Evolutionary conservation across 2,888 invertebrate species (phyloP).

Genomic region (Aphodius granarius): DNA sequence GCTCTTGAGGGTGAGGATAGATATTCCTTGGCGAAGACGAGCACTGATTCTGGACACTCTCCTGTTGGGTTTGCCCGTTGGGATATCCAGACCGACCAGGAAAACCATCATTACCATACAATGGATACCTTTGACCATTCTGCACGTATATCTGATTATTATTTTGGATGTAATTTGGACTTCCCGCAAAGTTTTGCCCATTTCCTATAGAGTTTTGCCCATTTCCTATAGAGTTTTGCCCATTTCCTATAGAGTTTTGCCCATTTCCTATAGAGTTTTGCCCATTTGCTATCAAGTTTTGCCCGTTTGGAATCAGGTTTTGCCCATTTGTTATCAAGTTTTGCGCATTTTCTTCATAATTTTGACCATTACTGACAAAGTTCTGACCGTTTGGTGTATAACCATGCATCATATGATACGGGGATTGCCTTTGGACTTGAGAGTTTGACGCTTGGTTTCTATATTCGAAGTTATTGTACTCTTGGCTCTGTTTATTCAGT

Average conservation of each 20-base stretch:
- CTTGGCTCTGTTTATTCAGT: constrained; percentile 14
- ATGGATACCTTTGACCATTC: not conserved
- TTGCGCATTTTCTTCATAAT: not conserved
- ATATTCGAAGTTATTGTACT: constrained; percentile 1
- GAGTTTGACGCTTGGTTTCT: not conserved
- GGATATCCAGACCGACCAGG: not conserved
- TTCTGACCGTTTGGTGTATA: constrained; percentile 23
- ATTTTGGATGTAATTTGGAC: not conserved
- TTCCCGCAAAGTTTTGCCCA: not conserved
- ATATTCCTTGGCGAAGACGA: constrained; percentile 28
- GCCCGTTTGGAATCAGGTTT: not conserved
- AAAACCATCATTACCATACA: not conserved
- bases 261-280: not conserved
- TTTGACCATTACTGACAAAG: constrained; percentile 1
- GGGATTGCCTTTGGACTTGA: constrained; percentile 42
- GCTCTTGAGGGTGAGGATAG: not conserved
- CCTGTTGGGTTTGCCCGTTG: constrained; percentile 5
- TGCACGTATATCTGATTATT: not conserved
- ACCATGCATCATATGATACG: constrained; percentile 41
- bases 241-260: not conserved
- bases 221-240: not conserved
- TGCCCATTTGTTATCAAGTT: not conserved
- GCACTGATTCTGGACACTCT: constrained; percentile 28
- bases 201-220: not conserved
- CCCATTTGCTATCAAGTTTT: not conserved